Conservation (phyloP, 2,797 vertebrate genomes). For the Halcyon badia region DNA sequence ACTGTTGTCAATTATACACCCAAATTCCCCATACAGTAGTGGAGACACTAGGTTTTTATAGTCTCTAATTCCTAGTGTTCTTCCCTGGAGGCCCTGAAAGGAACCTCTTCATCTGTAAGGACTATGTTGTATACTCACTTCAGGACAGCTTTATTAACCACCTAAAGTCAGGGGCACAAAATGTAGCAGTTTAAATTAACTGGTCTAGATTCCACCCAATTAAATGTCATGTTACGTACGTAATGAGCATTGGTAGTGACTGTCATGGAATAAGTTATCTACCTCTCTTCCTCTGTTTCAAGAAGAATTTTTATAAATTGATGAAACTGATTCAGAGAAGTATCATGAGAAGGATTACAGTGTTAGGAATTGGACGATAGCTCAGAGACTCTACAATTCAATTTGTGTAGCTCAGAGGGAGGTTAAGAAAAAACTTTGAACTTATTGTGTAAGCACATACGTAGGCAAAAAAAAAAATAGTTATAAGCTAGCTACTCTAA, state of each 20-base stretch:
- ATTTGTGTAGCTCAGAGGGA: neutral
- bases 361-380: neutral
- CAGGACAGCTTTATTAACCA: neutral
- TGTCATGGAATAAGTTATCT: neutral
- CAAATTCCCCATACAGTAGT: neutral
- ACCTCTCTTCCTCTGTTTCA: neutral
- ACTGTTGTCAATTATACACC: neutral
- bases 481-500: neutral
- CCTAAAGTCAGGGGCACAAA: neutral
- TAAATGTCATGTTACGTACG: neutral
- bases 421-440: neutral
- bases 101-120: neutral
- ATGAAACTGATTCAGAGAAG: neutral
- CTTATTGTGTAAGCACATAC: neutral
- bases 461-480: neutral
- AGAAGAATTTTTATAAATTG: neutral
- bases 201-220: neutral
- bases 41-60: neutral
- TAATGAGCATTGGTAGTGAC: neutral
- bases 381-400: neutral
- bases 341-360: neutral
- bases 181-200: neutral
- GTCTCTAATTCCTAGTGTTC: neutral
- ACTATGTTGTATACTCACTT: neutral
- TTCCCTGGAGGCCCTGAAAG: neutral